Base-by-base conservation (phyloP, 2,888 invertebrate genomes). In the Pardosa pseudoannulata region DNA sequence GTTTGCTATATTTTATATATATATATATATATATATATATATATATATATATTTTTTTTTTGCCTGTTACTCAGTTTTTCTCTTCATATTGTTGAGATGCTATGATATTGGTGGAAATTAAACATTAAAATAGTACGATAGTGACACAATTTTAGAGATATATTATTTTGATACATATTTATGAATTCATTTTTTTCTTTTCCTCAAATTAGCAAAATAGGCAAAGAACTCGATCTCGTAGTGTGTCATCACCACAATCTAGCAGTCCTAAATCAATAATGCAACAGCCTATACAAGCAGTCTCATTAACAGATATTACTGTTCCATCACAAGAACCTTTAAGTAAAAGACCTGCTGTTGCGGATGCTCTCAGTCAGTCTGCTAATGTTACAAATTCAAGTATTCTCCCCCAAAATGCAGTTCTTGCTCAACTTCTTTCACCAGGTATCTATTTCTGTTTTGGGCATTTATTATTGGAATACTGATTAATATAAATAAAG, bases 401-500 rank as follows among this genome's bases (percentile, higher is more conserved):
- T 67, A 94, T 94, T 81, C 96, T 95, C 91, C 96, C 96, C 92
- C 95, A 94, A 90, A 96, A 95, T 92, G 95, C 96, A 78, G 93
- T 95, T 91, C 93, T 97, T 87, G 96, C 96, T 68, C 96, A 96
- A 91, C 93, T 97, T 89, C 94, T 97, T 29, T 68, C 87, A 87
- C 67, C 89, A 91, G 91, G 91, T 64, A 90, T 2, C n/a, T n/a
- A n/a, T 0, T 65, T 65, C 65, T 65, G 27, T 2, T 65, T n/a
- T n/a, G n/a, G n/a, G n/a, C n/a, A n/a, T n/a, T n/a, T n/a, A n/a
- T n/a, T n/a, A n/a, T n/a, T n/a, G n/a, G n/a, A n/a, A n/a, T n/a
- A n/a, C n/a, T n/a, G n/a, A n/a, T n/a, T n/a, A n/a, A n/a, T n/a
- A n/a, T n/a, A n/a, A n/a, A n/a, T n/a, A n/a, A n/a, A n/a, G n/a